These are phyloP conservation scores for Pygoscelis antarcticus DNA, from an alignment of 2,113 vertebrate species.

Conservation along the genomic window DNA sequence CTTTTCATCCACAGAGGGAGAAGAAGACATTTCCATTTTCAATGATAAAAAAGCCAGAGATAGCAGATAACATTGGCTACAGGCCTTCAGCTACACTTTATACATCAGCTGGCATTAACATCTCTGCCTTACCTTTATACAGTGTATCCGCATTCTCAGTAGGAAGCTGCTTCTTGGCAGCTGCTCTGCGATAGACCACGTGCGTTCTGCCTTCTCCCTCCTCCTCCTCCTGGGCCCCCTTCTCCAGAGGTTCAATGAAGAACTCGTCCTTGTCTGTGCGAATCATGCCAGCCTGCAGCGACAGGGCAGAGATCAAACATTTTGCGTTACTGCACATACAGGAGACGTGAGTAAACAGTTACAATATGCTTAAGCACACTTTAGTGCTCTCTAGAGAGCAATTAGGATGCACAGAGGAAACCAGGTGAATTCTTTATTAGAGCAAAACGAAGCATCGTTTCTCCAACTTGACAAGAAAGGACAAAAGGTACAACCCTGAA, in stretches of 20 bases:
- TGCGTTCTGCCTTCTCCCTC: slow-evolving; percentile 83
- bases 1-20: neutral
- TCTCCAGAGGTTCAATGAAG: slow-evolving; percentile 95
- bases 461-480: slow-evolving; percentile 60
- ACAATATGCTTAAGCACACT: slow-evolving; percentile 72
- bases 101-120: neutral
- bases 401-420: slow-evolving; percentile 63
- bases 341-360: slow-evolving; percentile 46
- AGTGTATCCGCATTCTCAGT: slow-evolving; percentile 55
- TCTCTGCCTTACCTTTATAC: slow-evolving; percentile 84
- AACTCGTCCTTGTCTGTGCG: slow-evolving; percentile 93
- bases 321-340: slow-evolving; percentile 28
- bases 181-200: slow-evolving; percentile 89
- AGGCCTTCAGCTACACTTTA: neutral
- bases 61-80: neutral
- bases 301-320: slow-evolving; percentile 54
- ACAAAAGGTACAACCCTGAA: slow-evolving; percentile 13
- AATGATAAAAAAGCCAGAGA: neutral
- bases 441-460: slow-evolving; percentile 9
- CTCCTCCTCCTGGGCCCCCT: slow-evolving; percentile 78
- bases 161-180: slow-evolving; percentile 76
- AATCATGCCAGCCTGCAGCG: slow-evolving; percentile 93
- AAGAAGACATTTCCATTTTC: neutral
- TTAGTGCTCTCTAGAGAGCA: slow-evolving; percentile 56
- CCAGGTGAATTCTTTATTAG: slow-evolving; percentile 64